Conservation (phyloP, 2,113 vertebrate genomes). For the Sminthopsis crassicaudata region DNA sequence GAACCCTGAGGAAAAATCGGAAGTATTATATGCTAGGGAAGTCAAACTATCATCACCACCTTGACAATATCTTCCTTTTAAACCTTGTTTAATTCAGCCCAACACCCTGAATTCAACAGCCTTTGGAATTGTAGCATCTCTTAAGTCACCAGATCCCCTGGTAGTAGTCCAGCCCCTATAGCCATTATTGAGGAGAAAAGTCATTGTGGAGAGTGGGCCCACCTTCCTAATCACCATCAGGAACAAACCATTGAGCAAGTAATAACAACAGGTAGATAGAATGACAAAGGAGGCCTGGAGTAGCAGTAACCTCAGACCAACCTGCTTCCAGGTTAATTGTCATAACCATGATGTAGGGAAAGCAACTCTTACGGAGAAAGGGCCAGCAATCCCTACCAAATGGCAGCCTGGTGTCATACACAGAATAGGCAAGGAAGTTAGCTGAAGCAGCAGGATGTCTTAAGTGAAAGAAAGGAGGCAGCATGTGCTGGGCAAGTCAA, state of each 20-base stretch:
- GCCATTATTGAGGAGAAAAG: neutral
- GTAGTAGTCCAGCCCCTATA: neutral
- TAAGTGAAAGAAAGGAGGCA: neutral
- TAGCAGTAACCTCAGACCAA: neutral
- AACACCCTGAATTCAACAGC: neutral
- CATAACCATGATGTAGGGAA: neutral
- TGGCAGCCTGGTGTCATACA: neutral
- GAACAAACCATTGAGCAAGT: neutral
- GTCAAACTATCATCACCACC: neutral
- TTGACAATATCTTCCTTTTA: neutral
- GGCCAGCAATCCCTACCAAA: neutral
- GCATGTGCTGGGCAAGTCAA: neutral
- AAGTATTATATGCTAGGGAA: neutral
- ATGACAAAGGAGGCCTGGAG: neutral
- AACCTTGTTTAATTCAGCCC: neutral
- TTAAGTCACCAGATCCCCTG: neutral
- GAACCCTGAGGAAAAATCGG: neutral
- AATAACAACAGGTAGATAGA: neutral
- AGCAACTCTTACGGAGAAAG: neutral
- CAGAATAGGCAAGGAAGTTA: neutral
- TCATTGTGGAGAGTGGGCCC: neutral
- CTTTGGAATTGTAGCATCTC: neutral
- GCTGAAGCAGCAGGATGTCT: neutral
- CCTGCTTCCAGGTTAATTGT: neutral
- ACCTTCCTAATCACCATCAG: neutral